Percentiles rank a stretch among this genome's conserved stretches.
These are phyloP conservation scores for Eupithecia abbreviata DNA, from an alignment of 2,888 invertebrate genomes.

Conservation along the genomic window DNA sequence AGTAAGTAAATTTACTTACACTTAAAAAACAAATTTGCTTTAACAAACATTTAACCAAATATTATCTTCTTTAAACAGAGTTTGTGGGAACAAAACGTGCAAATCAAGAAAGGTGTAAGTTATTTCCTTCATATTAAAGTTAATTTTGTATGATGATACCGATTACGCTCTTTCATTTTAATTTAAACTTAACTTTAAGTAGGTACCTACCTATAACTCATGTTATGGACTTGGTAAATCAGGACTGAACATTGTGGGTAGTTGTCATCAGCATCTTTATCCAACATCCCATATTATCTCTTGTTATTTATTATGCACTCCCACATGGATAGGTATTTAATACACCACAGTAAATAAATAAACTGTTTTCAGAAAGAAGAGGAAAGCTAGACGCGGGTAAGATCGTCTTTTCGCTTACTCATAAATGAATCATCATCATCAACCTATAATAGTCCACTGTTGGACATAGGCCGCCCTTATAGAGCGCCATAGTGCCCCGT, in stretches of 20 bases:
- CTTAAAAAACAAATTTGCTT: background rate
- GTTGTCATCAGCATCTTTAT: too few relatives aligned
- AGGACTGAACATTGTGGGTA: too few relatives aligned
- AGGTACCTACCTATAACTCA: background rate
- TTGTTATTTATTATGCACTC: too few relatives aligned
- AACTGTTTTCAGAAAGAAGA: conserved; percentile 28
- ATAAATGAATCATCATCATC: too few relatives aligned
- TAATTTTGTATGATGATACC: background rate
- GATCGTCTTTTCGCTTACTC: background rate
- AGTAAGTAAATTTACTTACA: conserved; percentile 51
- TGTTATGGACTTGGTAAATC: too few relatives aligned
- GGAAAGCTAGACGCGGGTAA: conserved; percentile 42
- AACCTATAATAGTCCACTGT: too few relatives aligned
- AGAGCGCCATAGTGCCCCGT: too few relatives aligned
- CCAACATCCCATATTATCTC: too few relatives aligned
- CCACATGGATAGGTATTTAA: too few relatives aligned
- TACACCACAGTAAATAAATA: background rate
- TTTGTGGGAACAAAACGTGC: conserved; percentile 62
- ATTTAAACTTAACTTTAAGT: too few relatives aligned
- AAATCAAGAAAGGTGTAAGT: conserved; percentile 50
- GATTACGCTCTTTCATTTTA: background rate
- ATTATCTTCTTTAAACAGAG: conserved; percentile 52
- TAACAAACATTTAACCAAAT: background rate
- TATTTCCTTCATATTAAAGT: background rate
- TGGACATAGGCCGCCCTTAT: too few relatives aligned